phyloP scores from a whole-genome alignment of 2,113 vertebrate species.

The Sapayoa aenigma region DNA sequence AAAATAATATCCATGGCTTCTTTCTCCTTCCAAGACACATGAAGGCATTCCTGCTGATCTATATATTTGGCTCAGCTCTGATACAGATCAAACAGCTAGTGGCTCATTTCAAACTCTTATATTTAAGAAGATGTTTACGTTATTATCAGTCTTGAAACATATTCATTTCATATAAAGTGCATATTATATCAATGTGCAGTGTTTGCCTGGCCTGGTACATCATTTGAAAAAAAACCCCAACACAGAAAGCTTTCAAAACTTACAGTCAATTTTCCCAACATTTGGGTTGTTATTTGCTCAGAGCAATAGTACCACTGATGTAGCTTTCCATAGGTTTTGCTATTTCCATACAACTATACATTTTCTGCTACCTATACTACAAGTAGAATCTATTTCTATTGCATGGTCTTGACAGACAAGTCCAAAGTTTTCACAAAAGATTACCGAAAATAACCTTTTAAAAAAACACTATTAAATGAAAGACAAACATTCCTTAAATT shows the following conservation, averaged over 20 bases:
- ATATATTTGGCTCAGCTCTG: not conserved
- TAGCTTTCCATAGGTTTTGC: not conserved
- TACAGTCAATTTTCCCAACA: not conserved
- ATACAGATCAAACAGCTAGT: not conserved
- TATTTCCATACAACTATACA: rapidly evolving
- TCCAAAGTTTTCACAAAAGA: not conserved
- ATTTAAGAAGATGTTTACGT: not conserved
- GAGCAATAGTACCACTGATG: not conserved
- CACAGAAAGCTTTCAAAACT: not conserved
- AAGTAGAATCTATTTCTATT: not conserved
- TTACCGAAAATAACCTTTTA: not conserved
- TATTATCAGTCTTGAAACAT: not conserved
- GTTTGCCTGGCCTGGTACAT: not conserved
- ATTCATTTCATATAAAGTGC: not conserved
- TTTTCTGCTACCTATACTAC: not conserved
- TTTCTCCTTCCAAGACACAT: not conserved
- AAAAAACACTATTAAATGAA: not conserved
- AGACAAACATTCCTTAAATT: not conserved
- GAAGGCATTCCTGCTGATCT: not conserved
- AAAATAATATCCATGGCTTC: not conserved
- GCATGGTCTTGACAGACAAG: not conserved
- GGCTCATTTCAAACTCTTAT: not conserved
- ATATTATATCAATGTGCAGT: not conserved
- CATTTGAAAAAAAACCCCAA: not conserved
- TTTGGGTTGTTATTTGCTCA: not conserved